phyloP scores from a whole-genome alignment of 2,888 invertebrate genomes.

The Rhagophthalmus giganteus region DNA sequence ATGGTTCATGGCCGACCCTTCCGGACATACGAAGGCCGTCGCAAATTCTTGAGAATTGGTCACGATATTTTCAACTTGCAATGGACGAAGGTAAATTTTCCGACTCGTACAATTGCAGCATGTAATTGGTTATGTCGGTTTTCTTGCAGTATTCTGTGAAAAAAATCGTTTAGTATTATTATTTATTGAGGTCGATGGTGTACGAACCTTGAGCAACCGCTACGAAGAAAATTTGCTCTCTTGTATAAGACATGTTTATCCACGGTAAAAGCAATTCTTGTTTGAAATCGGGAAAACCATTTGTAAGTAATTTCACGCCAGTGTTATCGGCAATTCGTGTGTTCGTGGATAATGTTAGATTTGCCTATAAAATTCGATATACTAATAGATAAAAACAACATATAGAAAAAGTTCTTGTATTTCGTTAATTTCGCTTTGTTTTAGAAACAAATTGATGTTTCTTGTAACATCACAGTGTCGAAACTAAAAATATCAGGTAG shows the following conservation, averaged over 20 bases:
- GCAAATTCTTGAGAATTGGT: conserved; percentile 38
- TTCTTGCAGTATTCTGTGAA: conserved; percentile 40
- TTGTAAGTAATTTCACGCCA: conserved; percentile 36
- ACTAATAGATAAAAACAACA: no score
- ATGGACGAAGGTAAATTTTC: conserved; percentile 35
- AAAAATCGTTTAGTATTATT: conserved; percentile 3
- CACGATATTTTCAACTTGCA: conserved; percentile 41
- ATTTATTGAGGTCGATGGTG: neutral
- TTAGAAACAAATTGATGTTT: no score
- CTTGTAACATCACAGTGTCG: no score
- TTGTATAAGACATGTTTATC: conserved; percentile 34
- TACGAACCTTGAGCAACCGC: conserved; percentile 42
- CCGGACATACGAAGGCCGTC: conserved; percentile 35
- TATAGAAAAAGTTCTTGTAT: no score
- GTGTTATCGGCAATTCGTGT: conserved; percentile 41
- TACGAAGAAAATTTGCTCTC: conserved; percentile 40
- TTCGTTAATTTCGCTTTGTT: no score
- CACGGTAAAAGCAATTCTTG: conserved; percentile 34
- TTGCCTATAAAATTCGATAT: conserved; percentile 19
- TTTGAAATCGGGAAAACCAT: conserved; percentile 24
- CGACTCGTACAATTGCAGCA: conserved; percentile 39
- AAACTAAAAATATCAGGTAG: no score
- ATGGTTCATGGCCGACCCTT: conserved; percentile 37
- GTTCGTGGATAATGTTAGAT: conserved; percentile 31
- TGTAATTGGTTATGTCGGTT: conserved; percentile 34